These are phyloP conservation scores for Tenthredo livida DNA, from an alignment of 2,888 invertebrate genomes.

Conservation along the genomic window DNA sequence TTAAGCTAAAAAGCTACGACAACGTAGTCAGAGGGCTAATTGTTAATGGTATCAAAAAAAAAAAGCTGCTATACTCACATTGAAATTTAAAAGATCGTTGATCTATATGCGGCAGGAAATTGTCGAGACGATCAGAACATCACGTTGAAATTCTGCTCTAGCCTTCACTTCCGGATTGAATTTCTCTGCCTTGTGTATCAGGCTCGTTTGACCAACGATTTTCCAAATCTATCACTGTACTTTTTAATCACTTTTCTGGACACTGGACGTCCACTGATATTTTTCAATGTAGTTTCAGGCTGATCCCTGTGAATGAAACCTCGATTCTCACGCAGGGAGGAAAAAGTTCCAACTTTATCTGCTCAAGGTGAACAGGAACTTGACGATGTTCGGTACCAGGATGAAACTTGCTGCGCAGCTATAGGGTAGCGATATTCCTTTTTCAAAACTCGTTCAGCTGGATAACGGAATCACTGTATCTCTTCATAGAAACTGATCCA, in stretches of 20 bases:
- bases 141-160: background rate
- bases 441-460: constrained; percentile 34
- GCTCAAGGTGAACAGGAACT: background rate
- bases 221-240: constrained; percentile 11
- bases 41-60: background rate
- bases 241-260: constrained; percentile 13
- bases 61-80: constrained; percentile 13
- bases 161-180: constrained; percentile 24
- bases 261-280: constrained; percentile 15
- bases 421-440: constrained; percentile 18
- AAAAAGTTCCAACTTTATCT: background rate
- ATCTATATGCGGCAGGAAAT: background rate
- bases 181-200: constrained; percentile 4
- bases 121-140: constrained; percentile 21
- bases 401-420: constrained; percentile 1
- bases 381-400: background rate
- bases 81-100: constrained; percentile 9
- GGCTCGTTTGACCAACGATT: background rate
- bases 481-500: constrained; percentile 21
- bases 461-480: constrained; percentile 41
- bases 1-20: background rate
- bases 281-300: background rate
- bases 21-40: background rate
- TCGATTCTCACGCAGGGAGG: background rate
- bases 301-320: background rate